Percentiles rank a stretch among this genome's conserved stretches.
Conservation (phyloP, 2,888 invertebrate species). For the Caenorhabditis zanzibari region DNA sequence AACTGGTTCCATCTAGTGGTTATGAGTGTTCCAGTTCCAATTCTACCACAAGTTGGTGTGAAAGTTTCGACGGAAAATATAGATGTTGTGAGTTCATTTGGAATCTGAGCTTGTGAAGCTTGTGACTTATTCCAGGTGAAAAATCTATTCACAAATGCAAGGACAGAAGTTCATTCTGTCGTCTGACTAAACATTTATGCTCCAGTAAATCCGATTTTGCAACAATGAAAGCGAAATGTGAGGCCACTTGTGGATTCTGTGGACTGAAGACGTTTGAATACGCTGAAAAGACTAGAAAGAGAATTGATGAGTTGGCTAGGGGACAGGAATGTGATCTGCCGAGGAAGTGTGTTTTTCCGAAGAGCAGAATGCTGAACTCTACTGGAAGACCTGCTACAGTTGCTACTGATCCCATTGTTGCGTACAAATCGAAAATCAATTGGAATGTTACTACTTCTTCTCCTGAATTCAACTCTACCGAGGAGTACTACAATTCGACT, state of each 20-base stretch:
- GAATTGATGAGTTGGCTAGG: slow-evolving; percentile 46
- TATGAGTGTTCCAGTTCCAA: slow-evolving; percentile 47
- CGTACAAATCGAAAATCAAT: slow-evolving; percentile 15
- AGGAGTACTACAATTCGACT: slow-evolving; percentile 1
- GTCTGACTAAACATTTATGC: slow-evolving; percentile 43
- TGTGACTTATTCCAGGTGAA: slow-evolving; percentile 19
- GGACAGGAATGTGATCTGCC: slow-evolving; percentile 50
- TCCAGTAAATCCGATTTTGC: slow-evolving; percentile 32
- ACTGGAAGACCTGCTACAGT: slow-evolving; percentile 12
- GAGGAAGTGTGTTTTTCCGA: slow-evolving; percentile 69
- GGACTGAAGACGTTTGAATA: slow-evolving; percentile 52
- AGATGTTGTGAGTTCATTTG: slow-evolving; percentile 50
- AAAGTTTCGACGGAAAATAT: slow-evolving; percentile 56
- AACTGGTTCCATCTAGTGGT: slow-evolving; percentile 57
- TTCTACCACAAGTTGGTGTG: slow-evolving; percentile 55
- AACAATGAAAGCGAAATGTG: slow-evolving; percentile 67
- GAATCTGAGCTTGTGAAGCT: neutral
- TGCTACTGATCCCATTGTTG: slow-evolving; percentile 38
- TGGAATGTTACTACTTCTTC: slow-evolving; percentile 3
- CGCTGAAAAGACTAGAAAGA: slow-evolving; percentile 11
- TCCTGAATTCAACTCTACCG: neutral
- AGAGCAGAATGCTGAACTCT: slow-evolving; percentile 61
- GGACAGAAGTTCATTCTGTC: slow-evolving; percentile 57
- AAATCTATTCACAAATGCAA: slow-evolving; percentile 41
- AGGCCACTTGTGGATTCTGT: slow-evolving; percentile 68